phyloP scores from a whole-genome alignment of 2,797 vertebrate genomes.

The Melanotaenia maccullochi region DNA sequence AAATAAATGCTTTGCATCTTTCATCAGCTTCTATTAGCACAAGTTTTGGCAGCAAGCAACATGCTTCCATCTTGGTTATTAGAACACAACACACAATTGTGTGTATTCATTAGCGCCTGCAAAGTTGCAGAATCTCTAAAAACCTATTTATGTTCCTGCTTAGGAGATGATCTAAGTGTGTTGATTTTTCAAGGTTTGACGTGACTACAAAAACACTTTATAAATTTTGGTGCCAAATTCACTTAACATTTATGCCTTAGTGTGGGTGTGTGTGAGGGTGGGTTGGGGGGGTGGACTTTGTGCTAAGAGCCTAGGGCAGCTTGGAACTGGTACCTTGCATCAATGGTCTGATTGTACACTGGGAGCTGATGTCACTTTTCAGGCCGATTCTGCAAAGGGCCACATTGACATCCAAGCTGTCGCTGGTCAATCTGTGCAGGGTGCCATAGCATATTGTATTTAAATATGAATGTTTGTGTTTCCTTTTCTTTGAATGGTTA shows the following conservation, averaged over 20 bases:
- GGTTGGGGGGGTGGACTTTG: conserved; percentile 4
- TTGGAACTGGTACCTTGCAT: conserved; percentile 72
- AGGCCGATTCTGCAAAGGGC: conserved; percentile 32
- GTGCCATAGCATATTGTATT: neutral
- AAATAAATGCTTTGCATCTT: conserved; percentile 2
- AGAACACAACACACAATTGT: neutral
- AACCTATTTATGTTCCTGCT: conserved; percentile 12
- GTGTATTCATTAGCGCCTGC: conserved; percentile 12
- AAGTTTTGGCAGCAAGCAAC: conserved; percentile 10
- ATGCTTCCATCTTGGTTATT: neutral
- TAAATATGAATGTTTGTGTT: no score
- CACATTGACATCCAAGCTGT: conserved; percentile 41
- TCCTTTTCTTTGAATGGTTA: no score
- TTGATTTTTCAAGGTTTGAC: neutral
- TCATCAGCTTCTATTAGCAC: neutral
- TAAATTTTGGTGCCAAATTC: conserved; percentile 13
- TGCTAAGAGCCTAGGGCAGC: conserved; percentile 51
- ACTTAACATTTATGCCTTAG: conserved; percentile 2
- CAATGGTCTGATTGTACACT: conserved; percentile 78
- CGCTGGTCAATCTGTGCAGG: conserved; percentile 29
- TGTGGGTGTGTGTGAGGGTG: conserved; percentile 2
- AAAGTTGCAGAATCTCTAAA: neutral
- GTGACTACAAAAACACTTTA: neutral
- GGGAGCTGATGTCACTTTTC: conserved; percentile 73
- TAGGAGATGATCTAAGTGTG: neutral